phyloP scores from a whole-genome alignment of 2,113 vertebrate species.

The Syrmaticus mikado region DNA sequence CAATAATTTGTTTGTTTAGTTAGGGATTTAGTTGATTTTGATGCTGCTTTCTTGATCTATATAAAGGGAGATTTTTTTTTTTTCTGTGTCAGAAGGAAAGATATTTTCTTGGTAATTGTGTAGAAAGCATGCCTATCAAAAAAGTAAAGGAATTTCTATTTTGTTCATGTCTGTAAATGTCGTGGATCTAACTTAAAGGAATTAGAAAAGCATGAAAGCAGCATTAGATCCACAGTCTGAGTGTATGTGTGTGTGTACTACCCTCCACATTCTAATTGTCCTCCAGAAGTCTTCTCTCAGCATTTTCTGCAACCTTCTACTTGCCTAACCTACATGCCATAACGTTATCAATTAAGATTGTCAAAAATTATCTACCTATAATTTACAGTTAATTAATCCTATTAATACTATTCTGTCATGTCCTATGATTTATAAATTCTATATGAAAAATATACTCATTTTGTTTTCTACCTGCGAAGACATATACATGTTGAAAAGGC shows the following conservation, averaged over 20 bases:
- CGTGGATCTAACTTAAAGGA: not conserved
- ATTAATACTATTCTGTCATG: not conserved
- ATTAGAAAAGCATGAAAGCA: not conserved
- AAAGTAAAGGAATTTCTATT: not conserved
- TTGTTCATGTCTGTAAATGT: not conserved
- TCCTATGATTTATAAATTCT: not conserved
- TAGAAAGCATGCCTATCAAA: not conserved
- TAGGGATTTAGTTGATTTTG: not conserved
- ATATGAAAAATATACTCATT: not conserved
- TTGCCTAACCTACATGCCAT: not conserved
- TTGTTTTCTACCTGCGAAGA: not conserved
- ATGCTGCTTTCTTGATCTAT: not conserved
- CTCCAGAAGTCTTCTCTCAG: not conserved
- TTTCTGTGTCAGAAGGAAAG: not conserved
- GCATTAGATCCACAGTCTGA: not conserved
- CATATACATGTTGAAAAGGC: not conserved
- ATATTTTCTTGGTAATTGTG: not conserved
- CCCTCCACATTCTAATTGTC: too few species aligned
- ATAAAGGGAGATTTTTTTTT: not conserved
- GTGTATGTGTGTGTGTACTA: not conserved
- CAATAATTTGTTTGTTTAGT: not conserved
- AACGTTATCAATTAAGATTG: not conserved
- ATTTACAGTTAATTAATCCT: not conserved
- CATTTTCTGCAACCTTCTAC: not conserved
- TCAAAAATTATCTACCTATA: not conserved